Base-by-base conservation (phyloP, 2,888 invertebrate species). In the Sinopyrophorus schimmeli region DNA sequence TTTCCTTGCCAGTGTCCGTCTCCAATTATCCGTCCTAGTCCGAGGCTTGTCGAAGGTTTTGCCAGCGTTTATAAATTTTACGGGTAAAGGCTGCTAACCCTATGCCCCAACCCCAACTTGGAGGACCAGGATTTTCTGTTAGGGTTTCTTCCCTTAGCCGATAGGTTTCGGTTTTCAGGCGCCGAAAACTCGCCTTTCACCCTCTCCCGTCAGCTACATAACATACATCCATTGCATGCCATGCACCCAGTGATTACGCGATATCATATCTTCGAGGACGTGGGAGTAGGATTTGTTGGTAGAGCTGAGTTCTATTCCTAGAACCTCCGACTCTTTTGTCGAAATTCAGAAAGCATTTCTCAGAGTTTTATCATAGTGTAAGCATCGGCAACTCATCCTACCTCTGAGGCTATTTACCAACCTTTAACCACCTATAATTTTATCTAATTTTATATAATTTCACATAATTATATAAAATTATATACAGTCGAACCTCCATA, bases 101-200 rank as follows among this genome's bases (percentile, higher is more conserved):
- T 24, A 7, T 7, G 18, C 37, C 24, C 11, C 17, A n/a, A 11
- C 37, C 23, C 24, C 12, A 3, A 15, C 31, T 31, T 37, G 23
- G 3, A 23, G 7, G 24, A 37, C 24, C 37, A 23, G 37, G 24
- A 23, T 37, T 37, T 37, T 3, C 18, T 2, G 18, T 23, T 9
- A 23, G 23, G 24, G 37, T 20, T 21, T 21, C 12, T 17, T 37
- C 37, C 24, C 37, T 37, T 37, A 37, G 37, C 31, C 17, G n/a
- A n/a, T n/a, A n/a, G n/a, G n/a, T n/a, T n/a, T n/a, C n/a, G n/a
- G n/a, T n/a, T n/a, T n/a, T n/a, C n/a, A n/a, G n/a, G n/a, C n/a
- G n/a, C 12, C 11, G 14, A 28, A 11, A 14, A 4, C 4, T 14
- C 28, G 28, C 28, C 28, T 28, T 28, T 28, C 14, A 28, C 12